Percentiles rank a stretch among this genome's conserved stretches.
phyloP scores from a whole-genome alignment of 37 sponge, comb jelly and placozoan species.

The Spongilla lacustris region DNA sequence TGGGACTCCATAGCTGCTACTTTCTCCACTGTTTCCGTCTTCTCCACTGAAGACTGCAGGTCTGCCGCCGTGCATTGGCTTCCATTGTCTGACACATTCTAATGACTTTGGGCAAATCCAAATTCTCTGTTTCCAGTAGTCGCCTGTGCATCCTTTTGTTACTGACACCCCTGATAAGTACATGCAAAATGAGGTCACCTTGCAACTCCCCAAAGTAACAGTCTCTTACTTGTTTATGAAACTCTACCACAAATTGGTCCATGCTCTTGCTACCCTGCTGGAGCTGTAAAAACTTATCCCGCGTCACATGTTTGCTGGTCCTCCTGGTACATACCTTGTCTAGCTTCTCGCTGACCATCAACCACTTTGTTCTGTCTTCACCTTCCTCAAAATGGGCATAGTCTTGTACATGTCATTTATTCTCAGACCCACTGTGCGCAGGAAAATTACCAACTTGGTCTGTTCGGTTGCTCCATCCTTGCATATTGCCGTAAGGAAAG shows the following conservation, averaged over 20 bases:
- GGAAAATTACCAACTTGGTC: not conserved
- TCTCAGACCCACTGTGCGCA: not conserved
- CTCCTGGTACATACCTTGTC: not conserved
- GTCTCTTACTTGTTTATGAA: not conserved
- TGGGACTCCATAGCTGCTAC: not conserved
- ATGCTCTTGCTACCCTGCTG: not conserved
- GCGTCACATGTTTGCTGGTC: not conserved
- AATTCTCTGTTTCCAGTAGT: not conserved
- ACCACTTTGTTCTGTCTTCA: not conserved
- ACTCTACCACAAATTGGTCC: not conserved
- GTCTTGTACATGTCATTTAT: not conserved
- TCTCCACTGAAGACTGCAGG: not conserved
- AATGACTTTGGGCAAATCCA: not conserved
- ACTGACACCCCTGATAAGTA: constrained; percentile 1
- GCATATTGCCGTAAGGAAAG: too few relatives aligned
- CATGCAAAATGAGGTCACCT: not conserved
- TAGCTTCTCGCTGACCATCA: not conserved
- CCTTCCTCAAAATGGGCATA: not conserved
- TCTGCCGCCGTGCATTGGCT: not conserved
- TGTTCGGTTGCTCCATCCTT: not conserved
- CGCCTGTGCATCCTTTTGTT: not conserved
- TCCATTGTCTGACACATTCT: not conserved
- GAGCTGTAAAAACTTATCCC: not conserved
- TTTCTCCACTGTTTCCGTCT: not conserved
- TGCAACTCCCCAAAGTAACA: not conserved